Evolutionary conservation across 1,140 invertebrate species (phyloP).

Genomic region (roundworm (Caenorhabditis elegans)): DNA sequence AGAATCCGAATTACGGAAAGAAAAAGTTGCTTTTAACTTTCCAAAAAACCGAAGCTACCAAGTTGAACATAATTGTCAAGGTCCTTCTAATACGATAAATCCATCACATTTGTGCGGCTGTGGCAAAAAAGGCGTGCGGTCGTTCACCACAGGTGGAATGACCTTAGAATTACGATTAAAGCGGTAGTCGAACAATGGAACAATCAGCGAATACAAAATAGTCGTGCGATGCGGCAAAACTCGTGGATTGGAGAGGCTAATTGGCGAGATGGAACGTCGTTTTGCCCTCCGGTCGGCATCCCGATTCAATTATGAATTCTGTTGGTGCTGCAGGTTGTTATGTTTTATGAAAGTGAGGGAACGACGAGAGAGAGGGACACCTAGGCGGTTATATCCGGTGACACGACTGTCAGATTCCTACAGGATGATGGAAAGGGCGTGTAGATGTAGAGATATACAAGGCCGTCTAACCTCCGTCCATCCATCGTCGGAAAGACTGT

Average conservation of each 20-base stretch:
- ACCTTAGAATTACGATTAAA: slow-evolving; percentile 20
- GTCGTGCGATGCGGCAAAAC: neutral
- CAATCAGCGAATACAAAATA: slow-evolving; percentile 11
- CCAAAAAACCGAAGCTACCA: too few relatives aligned
- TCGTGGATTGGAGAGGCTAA: neutral
- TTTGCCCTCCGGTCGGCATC: neutral
- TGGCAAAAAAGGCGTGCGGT: neutral
- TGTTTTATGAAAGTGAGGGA: neutral
- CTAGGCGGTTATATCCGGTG: neutral
- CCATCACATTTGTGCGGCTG: neutral
- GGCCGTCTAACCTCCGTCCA: slow-evolving; percentile 6
- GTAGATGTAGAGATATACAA: slow-evolving; percentile 12
- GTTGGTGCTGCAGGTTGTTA: neutral
- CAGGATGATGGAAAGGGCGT: slow-evolving; percentile 28
- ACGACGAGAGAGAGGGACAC: too few relatives aligned
- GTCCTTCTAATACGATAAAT: neutral
- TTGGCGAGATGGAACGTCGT: slow-evolving; percentile 20
- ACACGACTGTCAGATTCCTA: slow-evolving; percentile 12
- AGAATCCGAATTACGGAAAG: neutral
- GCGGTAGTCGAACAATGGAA: neutral
- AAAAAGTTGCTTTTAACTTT: neutral
- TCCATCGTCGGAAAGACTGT: neutral
- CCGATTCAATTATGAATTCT: slow-evolving; percentile 28
- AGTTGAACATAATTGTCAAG: neutral
- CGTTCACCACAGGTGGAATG: slow-evolving; percentile 5